Evolutionary conservation across 2,888 invertebrate species (phyloP), one percentile per base, ranked within the genome.

Genomic region (Epirrhoe tristata): DNA sequence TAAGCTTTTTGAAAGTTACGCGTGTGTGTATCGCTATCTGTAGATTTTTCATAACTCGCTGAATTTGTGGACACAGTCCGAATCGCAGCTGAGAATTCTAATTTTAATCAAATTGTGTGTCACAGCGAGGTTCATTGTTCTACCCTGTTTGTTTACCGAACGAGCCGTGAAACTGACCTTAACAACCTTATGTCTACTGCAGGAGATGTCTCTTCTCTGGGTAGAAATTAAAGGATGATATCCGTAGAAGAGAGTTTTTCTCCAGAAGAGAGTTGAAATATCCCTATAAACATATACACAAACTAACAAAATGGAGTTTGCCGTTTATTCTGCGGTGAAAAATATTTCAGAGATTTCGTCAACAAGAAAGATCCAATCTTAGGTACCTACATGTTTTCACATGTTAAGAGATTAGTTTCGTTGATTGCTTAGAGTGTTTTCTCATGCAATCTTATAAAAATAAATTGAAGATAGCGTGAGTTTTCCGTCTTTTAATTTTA

Each of bases 111-210:
- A 58, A 51, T 59, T 24, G 32, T 34, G 12, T 59, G 17, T 52
- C 16, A 52, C 14, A 12, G 39, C 39, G 10, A 8, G 52, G 62
- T 36, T 51, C 56, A 51, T 56, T 56, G 62, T 56, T 34, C 56
- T 56, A 62, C 62, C 14, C 56, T 56, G 62, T 62, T 62, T 62
- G 56, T 62, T 62, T 62, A 55, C 48, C 32, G 17, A 62, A 62
- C 10, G 34, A 16, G 58, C 39, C 8, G 59, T 36, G 52, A 34
- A 52, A 59, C 36, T 43, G 59, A 52, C 59, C 52, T 59, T 51
- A 34, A 7, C 16, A 48, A 48, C 10, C 36, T 36, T 2, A 43
- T 5, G 39, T 43, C 39, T 43, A 12, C 12, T 4, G 48, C 48
- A 16, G n/a, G n/a, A n/a, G 5, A 14, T 48, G 16, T 48, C 1